A percentile compares a stretch with the other conserved stretches of the same genome.
phyloP scores from a whole-genome alignment of 2,888 invertebrate genomes.

The Invenusta paracnida region DNA sequence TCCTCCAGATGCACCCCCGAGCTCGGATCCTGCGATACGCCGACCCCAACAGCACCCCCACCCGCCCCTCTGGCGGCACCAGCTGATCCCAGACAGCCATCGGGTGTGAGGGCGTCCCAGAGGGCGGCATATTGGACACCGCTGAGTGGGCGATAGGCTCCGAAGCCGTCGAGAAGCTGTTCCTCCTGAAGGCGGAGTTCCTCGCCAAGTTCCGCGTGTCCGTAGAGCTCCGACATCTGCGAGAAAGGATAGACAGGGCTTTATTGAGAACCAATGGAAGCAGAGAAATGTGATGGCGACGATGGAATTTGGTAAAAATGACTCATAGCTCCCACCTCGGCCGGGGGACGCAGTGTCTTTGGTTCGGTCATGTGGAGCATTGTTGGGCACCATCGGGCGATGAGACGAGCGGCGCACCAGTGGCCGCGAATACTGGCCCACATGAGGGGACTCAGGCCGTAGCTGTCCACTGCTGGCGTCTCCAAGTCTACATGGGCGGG shows the following conservation, averaged over 20 bases:
- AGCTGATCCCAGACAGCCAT: too few relatives aligned
- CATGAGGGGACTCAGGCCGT: conserved; percentile 10
- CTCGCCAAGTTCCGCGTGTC: not conserved
- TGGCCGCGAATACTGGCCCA: conserved; percentile 29
- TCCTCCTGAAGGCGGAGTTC: not conserved
- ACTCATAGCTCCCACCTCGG: not conserved
- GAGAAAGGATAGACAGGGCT: not conserved
- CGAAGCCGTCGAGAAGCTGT: not conserved
- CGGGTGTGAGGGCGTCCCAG: not conserved
- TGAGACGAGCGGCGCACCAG: not conserved
- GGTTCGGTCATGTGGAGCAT: not conserved
- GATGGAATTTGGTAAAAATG: too few relatives aligned
- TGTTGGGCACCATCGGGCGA: conserved; percentile 13
- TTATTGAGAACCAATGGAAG: too few relatives aligned
- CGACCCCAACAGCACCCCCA: not conserved
- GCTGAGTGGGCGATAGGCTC: not conserved
- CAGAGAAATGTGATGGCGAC: too few relatives aligned
- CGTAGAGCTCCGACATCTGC: not conserved
- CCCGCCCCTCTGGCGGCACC: too few relatives aligned
- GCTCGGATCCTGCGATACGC: not conserved
- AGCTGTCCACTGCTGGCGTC: not conserved
- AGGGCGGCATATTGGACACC: not conserved
- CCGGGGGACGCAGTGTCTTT: not conserved
- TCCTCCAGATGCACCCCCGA: too few relatives aligned
- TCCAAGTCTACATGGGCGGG: not conserved